Percentiles rank a stretch among this genome's conserved stretches.
phyloP scores from a whole-genome alignment of 1,140 invertebrate genomes.

The Stenopsyche tienmushanensis region DNA sequence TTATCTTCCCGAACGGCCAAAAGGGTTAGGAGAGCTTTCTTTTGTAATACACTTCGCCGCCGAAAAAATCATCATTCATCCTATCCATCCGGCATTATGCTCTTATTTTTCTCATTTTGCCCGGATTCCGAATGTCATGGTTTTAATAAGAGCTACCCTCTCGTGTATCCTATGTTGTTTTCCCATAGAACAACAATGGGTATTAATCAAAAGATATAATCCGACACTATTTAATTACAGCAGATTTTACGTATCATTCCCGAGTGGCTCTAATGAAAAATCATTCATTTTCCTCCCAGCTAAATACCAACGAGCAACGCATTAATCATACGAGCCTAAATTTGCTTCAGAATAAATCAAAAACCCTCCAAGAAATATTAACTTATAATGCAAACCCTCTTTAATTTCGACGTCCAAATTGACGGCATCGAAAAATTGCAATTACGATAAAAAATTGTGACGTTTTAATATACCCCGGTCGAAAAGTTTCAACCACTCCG shows the following conservation, averaged over 20 bases:
- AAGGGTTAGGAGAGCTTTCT: conserved; percentile 4
- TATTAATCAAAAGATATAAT: conserved; percentile 25
- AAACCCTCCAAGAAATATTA: background rate
- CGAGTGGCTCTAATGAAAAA: conserved; percentile 6
- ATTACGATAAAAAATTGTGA: too few relatives aligned
- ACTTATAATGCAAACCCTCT: background rate
- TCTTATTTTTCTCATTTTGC: background rate
- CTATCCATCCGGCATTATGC: background rate
- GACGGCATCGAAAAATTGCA: too few relatives aligned
- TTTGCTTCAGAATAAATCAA: background rate
- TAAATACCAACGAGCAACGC: background rate
- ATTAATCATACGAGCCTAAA: background rate
- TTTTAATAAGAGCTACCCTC: background rate
- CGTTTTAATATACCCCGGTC: too few relatives aligned
- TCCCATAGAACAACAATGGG: conserved; percentile 1
- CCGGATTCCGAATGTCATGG: conserved; percentile 7
- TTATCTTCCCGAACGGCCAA: background rate
- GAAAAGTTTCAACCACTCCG: too few relatives aligned
- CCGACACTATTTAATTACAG: conserved; percentile 22
- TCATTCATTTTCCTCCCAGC: conserved; percentile 5
- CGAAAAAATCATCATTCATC: conserved; percentile 1
- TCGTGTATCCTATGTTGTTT: background rate
- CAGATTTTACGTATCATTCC: conserved; percentile 12
- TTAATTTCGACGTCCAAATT: background rate
- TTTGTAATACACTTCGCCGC: background rate